Base-by-base conservation (phyloP, 2,888 invertebrate genomes). In the Onchidella celtica region DNA sequence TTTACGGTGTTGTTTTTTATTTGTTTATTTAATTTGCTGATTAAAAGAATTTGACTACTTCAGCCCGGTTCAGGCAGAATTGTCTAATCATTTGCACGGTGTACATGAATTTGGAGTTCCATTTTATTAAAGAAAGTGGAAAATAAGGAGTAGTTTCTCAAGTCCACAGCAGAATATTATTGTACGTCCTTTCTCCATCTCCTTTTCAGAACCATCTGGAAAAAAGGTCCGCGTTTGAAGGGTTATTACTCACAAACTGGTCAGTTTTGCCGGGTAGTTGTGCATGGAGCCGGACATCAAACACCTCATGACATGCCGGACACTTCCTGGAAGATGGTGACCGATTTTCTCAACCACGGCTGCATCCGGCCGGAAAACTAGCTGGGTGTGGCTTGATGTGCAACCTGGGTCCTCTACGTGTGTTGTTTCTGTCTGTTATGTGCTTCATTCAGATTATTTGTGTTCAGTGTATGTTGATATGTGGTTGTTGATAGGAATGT, bases 221-320 rank as follows among this genome's bases (percentile, higher is more conserved):
- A 63, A 32, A 65, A 34, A 4, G 47, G 38, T 9, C 17, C 4
- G 4, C 21, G 72, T 3, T 17, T 79, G 32, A 73, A 73, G 27
- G 79, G 79, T 4, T 81, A 63, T 40, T 75, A 55, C 69, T 65
- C 81, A 14, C 61, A 68, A 17, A 69, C 66, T 4, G 68, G 68
- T 4, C 36, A 69, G 59, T 75, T 81, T 40, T 81, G 81, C 27
- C 74, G 81, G 27, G 81, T 81, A 55, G 75, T 81, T 24, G 47
- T 81, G 0, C 68, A 69, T 14, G 75, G 75, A 17, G 81, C 81
- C 3, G 81, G 81, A 32, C 81, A 81, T 66, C 81, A 81, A 69
- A 81, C 81, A 14, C 81, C 81, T 0, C 69, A 81, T 38, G 81
- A 81, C 69, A 11, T 40, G 59, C 81, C 81, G 34, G 81, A 74